phyloP scores from a whole-genome alignment of 2,888 invertebrate genomes.

The Acanthococcus lagerstroemiae region DNA sequence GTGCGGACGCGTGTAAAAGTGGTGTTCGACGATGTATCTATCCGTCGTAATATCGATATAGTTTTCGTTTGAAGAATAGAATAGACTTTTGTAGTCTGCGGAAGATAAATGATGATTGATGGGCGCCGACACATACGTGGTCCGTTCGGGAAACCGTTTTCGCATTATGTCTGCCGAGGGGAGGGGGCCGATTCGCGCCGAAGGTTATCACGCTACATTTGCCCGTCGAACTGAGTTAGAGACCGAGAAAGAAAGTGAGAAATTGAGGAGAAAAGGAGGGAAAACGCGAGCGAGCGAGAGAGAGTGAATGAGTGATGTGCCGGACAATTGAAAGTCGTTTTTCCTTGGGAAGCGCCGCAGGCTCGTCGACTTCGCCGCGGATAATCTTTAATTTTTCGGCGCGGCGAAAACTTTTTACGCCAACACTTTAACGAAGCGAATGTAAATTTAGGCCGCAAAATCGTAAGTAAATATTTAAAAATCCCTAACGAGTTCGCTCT shows the following conservation, averaged over 20 bases:
- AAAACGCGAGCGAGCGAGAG: no score
- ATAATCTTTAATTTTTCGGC: background rate
- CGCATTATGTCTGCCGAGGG: background rate
- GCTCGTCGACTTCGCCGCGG: no score
- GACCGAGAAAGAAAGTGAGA: no score
- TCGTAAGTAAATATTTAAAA: slow-evolving; percentile 26
- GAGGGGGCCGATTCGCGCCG: background rate
- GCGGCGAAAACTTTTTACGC: background rate
- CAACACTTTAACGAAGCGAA: slow-evolving; percentile 21
- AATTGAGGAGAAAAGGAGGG: no score
- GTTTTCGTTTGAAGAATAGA: background rate
- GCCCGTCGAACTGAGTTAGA: background rate
- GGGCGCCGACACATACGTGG: background rate
- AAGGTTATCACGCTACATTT: background rate
- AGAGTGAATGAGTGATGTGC: background rate
- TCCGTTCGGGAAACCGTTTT: background rate
- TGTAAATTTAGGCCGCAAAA: slow-evolving; percentile 26
- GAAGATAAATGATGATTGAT: slow-evolving; percentile 30
- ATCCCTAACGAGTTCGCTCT: slow-evolving; percentile 19
- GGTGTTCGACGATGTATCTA: background rate
- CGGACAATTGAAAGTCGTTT: background rate
- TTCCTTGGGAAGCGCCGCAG: no score
- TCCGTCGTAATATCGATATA: background rate
- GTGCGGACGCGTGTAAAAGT: background rate
- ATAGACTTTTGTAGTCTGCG: slow-evolving; percentile 17